A percentile compares a stretch with the other conserved stretches of the same genome.
Conservation (phyloP, 2,888 invertebrate genomes). For the Cerastoderma edule region DNA sequence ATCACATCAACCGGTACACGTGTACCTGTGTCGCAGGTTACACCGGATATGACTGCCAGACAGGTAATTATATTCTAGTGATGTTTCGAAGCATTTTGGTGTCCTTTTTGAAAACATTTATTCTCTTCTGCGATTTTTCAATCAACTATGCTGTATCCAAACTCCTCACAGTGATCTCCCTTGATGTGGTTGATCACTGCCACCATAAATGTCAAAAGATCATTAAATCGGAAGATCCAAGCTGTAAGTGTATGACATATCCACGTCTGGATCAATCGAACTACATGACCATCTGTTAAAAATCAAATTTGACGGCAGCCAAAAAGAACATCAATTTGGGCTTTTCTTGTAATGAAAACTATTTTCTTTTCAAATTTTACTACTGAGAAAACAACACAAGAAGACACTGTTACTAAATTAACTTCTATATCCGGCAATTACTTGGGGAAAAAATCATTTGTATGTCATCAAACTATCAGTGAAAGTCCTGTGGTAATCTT, state of each 20-base stretch:
- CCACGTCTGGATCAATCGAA: too few relatives aligned
- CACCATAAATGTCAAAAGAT: neutral
- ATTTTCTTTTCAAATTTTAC: too few relatives aligned
- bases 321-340: too few relatives aligned
- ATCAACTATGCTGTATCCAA: neutral
- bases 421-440: too few relatives aligned
- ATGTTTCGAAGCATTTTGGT: neutral
- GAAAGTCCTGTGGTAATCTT: too few relatives aligned
- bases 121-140: neutral
- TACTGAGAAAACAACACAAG: too few relatives aligned
- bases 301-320: too few relatives aligned
- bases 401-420: too few relatives aligned
- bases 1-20: constrained; percentile 5
- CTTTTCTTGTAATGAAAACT: too few relatives aligned
- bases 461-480: too few relatives aligned
- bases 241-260: neutral
- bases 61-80: neutral
- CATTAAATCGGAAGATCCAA: neutral
- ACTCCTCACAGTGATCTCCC: neutral
- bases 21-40: constrained; percentile 3
- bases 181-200: neutral
- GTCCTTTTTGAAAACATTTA: neutral
- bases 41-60: neutral
- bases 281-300: too few relatives aligned
- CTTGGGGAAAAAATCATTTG: too few relatives aligned